These are phyloP conservation scores for Rhadinocentrus ornatus DNA, from an alignment of 2,797 vertebrate species.

Conservation along the genomic window DNA sequence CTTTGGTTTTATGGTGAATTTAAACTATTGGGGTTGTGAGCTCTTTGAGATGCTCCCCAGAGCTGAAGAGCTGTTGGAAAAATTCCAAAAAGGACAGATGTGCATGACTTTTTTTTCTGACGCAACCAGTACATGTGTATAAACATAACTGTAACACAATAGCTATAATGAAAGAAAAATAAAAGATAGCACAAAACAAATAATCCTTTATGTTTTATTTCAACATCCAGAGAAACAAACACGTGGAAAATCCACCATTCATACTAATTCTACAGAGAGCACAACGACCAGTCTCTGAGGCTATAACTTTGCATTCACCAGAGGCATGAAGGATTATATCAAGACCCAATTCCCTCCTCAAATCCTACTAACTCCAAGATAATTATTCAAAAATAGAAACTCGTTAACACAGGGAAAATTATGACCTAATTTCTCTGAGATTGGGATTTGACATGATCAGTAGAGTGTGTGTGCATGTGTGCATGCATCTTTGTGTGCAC, in stretches of 20 bases:
- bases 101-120: neutral
- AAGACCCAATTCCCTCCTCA: conserved; percentile 73
- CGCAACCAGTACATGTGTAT: neutral
- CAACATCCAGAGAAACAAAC: neutral
- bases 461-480: conserved; percentile 1
- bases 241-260: conserved; percentile 19
- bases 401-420: conserved; percentile 83
- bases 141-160: conserved; percentile 14
- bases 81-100: conserved; percentile 39
- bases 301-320: conserved; percentile 49
- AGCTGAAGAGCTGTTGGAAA: conserved; percentile 46
- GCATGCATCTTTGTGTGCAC: conserved; percentile 7
- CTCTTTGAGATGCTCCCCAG: conserved; percentile 29
- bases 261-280: conserved; percentile 18
- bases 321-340: conserved; percentile 62
- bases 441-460: conserved; percentile 64
- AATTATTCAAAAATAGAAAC: conserved; percentile 85
- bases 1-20: conserved; percentile 44
- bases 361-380: conserved; percentile 70
- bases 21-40: conserved; percentile 46
- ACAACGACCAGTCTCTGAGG: conserved; percentile 39
- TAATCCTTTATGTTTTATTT: neutral
- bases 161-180: neutral
- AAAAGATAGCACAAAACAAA: conserved; percentile 9
- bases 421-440: conserved; percentile 77